Conservation (phyloP, 2,888 invertebrate species). For the Endomychus coccineus region DNA sequence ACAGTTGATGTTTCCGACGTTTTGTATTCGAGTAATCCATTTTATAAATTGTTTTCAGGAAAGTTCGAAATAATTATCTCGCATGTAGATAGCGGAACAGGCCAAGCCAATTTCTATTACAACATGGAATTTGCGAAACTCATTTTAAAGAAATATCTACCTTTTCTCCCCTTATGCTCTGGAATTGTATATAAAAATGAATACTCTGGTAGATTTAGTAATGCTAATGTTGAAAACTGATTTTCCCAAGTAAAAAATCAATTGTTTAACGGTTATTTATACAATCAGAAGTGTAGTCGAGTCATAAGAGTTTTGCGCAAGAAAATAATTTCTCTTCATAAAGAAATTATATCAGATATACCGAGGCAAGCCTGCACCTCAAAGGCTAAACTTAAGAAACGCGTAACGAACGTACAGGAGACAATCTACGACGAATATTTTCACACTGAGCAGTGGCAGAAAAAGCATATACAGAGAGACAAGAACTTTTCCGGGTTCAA, state of each 20-base stretch:
- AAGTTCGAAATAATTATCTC: no score
- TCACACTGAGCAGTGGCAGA: slow-evolving; percentile 5
- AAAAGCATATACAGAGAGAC: not conserved
- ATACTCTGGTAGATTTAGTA: not conserved
- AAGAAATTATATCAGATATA: slow-evolving; percentile 1
- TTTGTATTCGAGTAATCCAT: slow-evolving; percentile 1
- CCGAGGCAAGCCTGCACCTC: no score
- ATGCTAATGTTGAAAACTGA: not conserved
- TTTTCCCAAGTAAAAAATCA: not conserved
- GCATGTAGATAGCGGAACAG: no score
- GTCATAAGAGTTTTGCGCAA: not conserved
- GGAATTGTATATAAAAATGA: not conserved
- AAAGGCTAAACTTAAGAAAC: not conserved
- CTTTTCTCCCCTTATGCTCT: slow-evolving; percentile 3
- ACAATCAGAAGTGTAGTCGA: not conserved
- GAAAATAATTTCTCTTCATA: not conserved
- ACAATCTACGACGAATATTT: not conserved
- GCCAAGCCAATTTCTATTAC: no score
- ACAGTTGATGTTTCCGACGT: not conserved
- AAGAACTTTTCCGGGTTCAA: slow-evolving; percentile 1
- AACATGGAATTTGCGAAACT: no score
- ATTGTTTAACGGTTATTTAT: not conserved
- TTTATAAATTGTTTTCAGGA: slow-evolving; percentile 2
- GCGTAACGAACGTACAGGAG: not conserved
- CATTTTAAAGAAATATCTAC: slow-evolving; percentile 1